Evolutionary conservation across 2,797 vertebrate species (phyloP).

Genomic region (Stomatorhinus walkeri): DNA sequence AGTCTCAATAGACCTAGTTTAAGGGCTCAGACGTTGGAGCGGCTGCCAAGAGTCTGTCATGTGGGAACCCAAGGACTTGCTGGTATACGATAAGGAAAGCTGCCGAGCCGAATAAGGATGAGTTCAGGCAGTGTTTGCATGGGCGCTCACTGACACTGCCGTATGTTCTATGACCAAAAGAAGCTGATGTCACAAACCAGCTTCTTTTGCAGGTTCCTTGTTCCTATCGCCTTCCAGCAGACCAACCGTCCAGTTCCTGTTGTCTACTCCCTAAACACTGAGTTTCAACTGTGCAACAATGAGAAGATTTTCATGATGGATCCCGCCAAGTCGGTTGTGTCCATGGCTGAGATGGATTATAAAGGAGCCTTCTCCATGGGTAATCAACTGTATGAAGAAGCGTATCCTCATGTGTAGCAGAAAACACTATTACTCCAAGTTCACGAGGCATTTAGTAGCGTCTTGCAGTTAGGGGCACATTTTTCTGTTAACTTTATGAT

Average conservation of each 20-base stretch:
- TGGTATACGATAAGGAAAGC: neutral
- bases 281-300: slow-evolving; percentile 96
- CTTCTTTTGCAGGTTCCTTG: slow-evolving; percentile 69
- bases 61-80: neutral
- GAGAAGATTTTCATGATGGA: slow-evolving; percentile 96
- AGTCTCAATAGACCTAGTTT: neutral
- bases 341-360: slow-evolving; percentile 95
- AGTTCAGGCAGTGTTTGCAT: neutral
- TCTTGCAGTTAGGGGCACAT: neutral
- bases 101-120: neutral
- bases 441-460: neutral
- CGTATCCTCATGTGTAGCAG: neutral
- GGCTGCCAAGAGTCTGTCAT: neutral
- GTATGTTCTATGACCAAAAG: neutral
- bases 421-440: neutral
- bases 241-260: slow-evolving; percentile 92
- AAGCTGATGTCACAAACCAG: neutral
- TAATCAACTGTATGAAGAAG: slow-evolving; percentile 37
- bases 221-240: slow-evolving; percentile 97
- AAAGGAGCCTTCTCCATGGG: slow-evolving; percentile 97
- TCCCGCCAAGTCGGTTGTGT: slow-evolving; percentile 71
- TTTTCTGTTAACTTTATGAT: neutral
- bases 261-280: slow-evolving; percentile 92
- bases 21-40: neutral
- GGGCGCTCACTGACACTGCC: neutral